Evolutionary conservation across 2,888 invertebrate species (phyloP), one percentile per base, ranked within the genome.

Genomic region (Zygogramma bicolorata): DNA sequence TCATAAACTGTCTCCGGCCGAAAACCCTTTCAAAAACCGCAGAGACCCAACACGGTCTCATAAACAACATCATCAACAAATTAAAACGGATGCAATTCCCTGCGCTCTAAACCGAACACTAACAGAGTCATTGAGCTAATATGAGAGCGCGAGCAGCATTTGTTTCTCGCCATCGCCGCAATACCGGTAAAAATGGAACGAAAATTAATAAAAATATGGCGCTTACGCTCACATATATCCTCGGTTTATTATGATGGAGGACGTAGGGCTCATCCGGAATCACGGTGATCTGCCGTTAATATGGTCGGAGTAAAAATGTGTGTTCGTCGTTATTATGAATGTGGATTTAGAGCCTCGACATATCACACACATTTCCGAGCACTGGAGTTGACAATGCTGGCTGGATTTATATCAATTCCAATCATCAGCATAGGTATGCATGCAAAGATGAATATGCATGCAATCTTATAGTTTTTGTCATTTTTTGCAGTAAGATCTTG

Each of bases 221-320:
- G 77, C 74, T 75, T 73, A 76, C 75, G 67, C 75, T 70, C 75
- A 69, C 71, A 75, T 74, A 75, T 70, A 76, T 75, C 61, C 73
- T 73, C 74, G 73, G 73, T 79, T 80, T 80, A 80, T 81, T 80
- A 80, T 81, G 80, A 80, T 80, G 79, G 78, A 79, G 75, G 62
- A 76, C 72, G 73, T 75, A 72, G 25, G 75, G 77, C 74, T 79
- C 73, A 79, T 76, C 71, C 62, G 60, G 59, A 71, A 70, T 68
- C 73, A 70, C 67, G 62, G 75, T 82, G 81, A 82, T 83, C 81
- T 80, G 80, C 77, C 79, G 81, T 81, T 83, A 86, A 86, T 86
- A 85, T 83, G 84, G 79, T 81, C 83, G 81, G 84, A 87, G 86
- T 86, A 86, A 85, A 87, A 87, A 87, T 86, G 86, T 87, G 82